Conservation (phyloP, 1,140 invertebrate genomes). For the Temnothorax curvispinosus region DNA sequence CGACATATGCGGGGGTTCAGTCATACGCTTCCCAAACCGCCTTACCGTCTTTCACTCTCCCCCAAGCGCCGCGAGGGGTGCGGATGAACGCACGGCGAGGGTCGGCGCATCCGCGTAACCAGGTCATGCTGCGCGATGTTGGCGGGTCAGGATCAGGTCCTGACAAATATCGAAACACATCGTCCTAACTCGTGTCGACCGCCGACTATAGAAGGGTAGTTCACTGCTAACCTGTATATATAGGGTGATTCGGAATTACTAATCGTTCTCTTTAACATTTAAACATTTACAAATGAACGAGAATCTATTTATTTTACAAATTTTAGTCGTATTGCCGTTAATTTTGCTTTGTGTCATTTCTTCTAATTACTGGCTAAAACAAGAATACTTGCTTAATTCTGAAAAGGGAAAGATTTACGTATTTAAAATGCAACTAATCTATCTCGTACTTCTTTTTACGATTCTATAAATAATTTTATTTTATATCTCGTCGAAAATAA, state of each 20-base stretch:
- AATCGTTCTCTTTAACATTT: neutral
- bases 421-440: neutral
- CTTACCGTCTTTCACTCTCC: neutral
- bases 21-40: neutral
- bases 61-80: neutral
- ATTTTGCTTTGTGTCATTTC: neutral
- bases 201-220: neutral
- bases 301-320: neutral
- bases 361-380: neutral
- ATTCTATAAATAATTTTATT: slow-evolving; percentile 26
- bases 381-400: neutral
- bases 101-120: slow-evolving; percentile 3
- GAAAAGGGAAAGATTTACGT: neutral
- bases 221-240: neutral
- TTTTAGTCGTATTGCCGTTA: neutral
- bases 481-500: neutral
- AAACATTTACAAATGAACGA: neutral
- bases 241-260: neutral
- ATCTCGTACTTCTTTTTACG: neutral
- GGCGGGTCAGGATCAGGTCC: slow-evolving; percentile 1
- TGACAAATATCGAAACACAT: slow-evolving; percentile 57
- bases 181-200: neutral
- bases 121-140: neutral
- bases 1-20: neutral
- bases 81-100: neutral